Conservation (phyloP, 2,113 vertebrate genomes). For the Neolamprologus devosi region DNA sequence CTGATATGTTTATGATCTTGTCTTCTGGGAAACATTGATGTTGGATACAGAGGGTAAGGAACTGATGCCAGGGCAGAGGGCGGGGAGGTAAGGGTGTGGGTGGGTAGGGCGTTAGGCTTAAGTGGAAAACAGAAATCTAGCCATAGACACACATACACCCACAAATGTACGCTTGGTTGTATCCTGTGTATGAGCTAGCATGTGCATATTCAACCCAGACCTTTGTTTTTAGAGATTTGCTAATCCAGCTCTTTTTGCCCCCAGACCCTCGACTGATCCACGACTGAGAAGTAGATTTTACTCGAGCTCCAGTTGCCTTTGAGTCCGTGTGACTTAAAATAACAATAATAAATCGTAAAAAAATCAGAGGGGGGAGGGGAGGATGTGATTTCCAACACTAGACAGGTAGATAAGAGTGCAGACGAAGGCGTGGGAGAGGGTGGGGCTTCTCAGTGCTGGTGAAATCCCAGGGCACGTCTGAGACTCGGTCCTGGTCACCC, state of each 20-base stretch:
- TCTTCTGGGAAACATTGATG: constrained; percentile 67
- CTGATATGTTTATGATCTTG: constrained; percentile 76
- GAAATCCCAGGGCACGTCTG: constrained; percentile 33
- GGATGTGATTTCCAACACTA: constrained; percentile 44
- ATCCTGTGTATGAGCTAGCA: constrained; percentile 61
- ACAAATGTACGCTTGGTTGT: constrained; percentile 28
- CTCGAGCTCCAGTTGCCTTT: constrained; percentile 50
- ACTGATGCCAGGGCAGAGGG: constrained; percentile 40
- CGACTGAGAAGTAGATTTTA: constrained; percentile 50
- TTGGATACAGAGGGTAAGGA: constrained; percentile 66
- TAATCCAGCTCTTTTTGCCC: constrained; percentile 17
- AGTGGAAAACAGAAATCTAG: constrained; percentile 52
- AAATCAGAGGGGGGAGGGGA: not conserved
- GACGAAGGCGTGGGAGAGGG: constrained; percentile 1
- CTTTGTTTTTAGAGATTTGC: constrained; percentile 53
- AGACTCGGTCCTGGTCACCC: constrained; percentile 8
- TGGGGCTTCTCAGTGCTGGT: constrained; percentile 52
- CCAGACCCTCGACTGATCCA: constrained; percentile 30
- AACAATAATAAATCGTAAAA: not conserved
- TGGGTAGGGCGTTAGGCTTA: not conserved
- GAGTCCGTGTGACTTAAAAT: constrained; percentile 27
- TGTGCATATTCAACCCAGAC: constrained; percentile 84
- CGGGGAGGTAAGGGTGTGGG: not conserved
- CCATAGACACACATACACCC: constrained; percentile 47
- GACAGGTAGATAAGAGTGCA: constrained; percentile 43